A percentile compares a stretch with the other conserved stretches of the same genome.
Conservation (phyloP, 2,888 invertebrate genomes). For the Pherbina coryleti region DNA sequence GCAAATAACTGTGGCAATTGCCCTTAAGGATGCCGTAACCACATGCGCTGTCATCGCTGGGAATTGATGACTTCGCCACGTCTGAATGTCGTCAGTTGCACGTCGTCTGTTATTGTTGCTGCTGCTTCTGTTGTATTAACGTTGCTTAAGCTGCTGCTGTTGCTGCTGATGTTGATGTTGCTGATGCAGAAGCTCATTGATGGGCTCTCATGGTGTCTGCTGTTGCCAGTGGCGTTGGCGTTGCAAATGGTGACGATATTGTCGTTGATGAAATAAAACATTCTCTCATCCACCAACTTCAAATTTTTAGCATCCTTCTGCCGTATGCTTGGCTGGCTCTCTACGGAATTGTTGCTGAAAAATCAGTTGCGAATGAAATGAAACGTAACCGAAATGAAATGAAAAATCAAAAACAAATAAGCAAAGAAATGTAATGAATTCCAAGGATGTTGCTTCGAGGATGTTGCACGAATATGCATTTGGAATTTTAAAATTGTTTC, state of each 20-base stretch:
- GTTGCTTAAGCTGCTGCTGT: not conserved
- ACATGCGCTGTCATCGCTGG: conserved; percentile 22
- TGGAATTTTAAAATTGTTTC: conserved; percentile 29
- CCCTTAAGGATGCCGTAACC: conserved; percentile 32
- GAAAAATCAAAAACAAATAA: conserved; percentile 48
- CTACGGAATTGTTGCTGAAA: conserved; percentile 21
- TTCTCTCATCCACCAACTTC: not conserved
- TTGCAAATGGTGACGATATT: conserved; percentile 19
- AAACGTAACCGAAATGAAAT: conserved; percentile 43
- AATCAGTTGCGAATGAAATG: conserved; percentile 37
- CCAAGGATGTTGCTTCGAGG: conserved; percentile 17
- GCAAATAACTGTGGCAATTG: conserved; percentile 15
- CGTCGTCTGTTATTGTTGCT: not conserved
- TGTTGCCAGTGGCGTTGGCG: conserved; percentile 5
- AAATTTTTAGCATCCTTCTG: not conserved
- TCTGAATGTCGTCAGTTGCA: not conserved
- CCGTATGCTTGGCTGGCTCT: not conserved
- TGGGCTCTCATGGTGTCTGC: not conserved
- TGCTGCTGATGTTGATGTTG: not conserved
- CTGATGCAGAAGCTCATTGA: not conserved
- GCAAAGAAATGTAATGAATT: conserved; percentile 35
- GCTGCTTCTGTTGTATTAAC: not conserved
- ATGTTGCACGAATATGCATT: conserved; percentile 30
- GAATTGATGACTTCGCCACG: conserved; percentile 19
- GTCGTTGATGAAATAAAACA: conserved; percentile 22